phyloP scores from a whole-genome alignment of 2,888 invertebrate genomes.

The Plusia festucae region DNA sequence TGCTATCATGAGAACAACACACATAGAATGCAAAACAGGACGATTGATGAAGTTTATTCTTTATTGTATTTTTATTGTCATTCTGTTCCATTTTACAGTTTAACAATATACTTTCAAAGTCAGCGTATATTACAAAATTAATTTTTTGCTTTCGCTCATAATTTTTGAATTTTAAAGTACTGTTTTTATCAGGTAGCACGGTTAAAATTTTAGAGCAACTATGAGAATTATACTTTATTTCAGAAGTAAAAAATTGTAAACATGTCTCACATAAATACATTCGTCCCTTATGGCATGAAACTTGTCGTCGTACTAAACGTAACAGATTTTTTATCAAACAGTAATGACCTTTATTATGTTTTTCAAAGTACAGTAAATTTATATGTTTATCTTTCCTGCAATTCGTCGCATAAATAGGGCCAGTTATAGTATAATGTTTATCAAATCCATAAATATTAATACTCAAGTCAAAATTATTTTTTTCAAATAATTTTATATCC shows the following conservation, averaged over 20 bases:
- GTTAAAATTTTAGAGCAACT: constrained; percentile 19
- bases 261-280: constrained; percentile 43
- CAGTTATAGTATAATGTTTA: constrained; percentile 17
- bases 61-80: neutral
- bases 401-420: constrained; percentile 37
- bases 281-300: constrained; percentile 29
- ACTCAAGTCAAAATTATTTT: neutral
- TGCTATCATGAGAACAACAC: constrained; percentile 37
- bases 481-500: constrained; percentile 8
- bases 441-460: neutral
- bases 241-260: constrained; percentile 33
- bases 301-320: constrained; percentile 35
- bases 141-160: too few relatives aligned
- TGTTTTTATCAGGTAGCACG: constrained; percentile 17
- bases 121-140: too few relatives aligned
- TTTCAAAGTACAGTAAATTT: constrained; percentile 43
- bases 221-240: constrained; percentile 13
- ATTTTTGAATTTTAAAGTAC: constrained; percentile 8
- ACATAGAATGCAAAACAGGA: constrained; percentile 37
- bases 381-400: constrained; percentile 34
- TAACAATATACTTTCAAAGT: constrained; percentile 28
- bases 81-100: too few relatives aligned
- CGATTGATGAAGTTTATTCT: constrained; percentile 6
- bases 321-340: too few relatives aligned
- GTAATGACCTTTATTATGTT: constrained; percentile 32